Evolutionary conservation across 2,113 vertebrate genomes (phyloP).

Genomic region (Chaetorhynchus papuensis): DNA sequence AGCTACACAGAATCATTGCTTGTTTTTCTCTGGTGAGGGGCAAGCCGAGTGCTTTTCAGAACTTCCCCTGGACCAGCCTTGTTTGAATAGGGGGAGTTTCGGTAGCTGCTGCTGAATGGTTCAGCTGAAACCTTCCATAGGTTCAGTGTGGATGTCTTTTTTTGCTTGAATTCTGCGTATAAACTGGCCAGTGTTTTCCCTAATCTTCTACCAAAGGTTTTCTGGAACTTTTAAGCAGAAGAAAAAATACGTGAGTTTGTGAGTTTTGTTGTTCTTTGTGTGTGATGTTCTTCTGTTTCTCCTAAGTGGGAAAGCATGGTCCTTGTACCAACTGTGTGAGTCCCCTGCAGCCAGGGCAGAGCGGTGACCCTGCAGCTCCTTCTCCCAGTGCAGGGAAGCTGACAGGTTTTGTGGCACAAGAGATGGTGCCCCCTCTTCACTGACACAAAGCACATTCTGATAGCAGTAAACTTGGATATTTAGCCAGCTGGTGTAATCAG

Average conservation of each 20-base stretch:
- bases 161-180: neutral
- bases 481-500: neutral
- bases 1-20: neutral
- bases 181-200: neutral
- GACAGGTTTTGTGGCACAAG: neutral
- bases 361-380: neutral
- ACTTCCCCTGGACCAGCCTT: neutral
- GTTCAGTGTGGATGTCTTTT: neutral
- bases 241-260: neutral
- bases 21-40: neutral
- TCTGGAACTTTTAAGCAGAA: neutral
- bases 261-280: neutral
- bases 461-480: neutral
- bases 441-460: neutral
- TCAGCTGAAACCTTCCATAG: neutral
- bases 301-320: neutral
- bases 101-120: neutral
- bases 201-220: neutral
- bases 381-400: neutral
- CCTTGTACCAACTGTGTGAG: neutral
- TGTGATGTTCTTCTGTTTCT: neutral
- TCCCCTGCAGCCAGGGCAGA: neutral
- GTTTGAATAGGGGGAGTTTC: neutral
- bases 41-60: neutral
- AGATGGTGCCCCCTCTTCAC: neutral